These are phyloP conservation scores for Drosophila repleta DNA, from an alignment of 1,140 invertebrate genomes.

Conservation along the genomic window DNA sequence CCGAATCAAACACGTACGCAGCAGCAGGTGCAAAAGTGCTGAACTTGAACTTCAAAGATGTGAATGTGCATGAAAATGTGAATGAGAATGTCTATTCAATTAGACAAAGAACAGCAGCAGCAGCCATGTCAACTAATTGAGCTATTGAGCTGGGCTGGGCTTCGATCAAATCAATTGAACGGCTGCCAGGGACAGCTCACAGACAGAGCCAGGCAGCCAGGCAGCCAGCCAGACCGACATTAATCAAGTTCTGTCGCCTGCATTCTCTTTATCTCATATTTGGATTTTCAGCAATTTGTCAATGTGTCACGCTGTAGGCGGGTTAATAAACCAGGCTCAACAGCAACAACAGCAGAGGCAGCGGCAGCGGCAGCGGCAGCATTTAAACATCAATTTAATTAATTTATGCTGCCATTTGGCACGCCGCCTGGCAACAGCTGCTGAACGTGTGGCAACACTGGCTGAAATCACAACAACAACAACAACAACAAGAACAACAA, in stretches of 20 bases:
- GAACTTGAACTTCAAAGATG: slow-evolving; percentile 7
- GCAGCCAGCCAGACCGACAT: slow-evolving; percentile 44
- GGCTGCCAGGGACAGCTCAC: slow-evolving; percentile 22
- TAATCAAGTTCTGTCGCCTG: slow-evolving; percentile 63
- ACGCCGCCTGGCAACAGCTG: slow-evolving; percentile 58
- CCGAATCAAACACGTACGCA: slow-evolving; percentile 34
- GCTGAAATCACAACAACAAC: not conserved
- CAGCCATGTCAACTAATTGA: not conserved
- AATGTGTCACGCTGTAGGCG: slow-evolving; percentile 61
- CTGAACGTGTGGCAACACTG: slow-evolving; percentile 58
- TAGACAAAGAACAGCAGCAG: not conserved
- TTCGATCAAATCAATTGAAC: slow-evolving; percentile 34
- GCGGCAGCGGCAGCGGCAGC: slow-evolving; percentile 23
- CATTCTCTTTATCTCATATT: not conserved
- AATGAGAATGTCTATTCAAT: slow-evolving; percentile 1
- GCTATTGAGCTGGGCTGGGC: not conserved
- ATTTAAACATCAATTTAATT: slow-evolving; percentile 78
- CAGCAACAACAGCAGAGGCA: slow-evolving; percentile 25
- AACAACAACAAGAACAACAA: not conserved
- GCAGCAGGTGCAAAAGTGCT: not conserved
- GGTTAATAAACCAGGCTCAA: slow-evolving; percentile 51
- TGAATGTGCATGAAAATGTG: no score
- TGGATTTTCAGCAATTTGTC: slow-evolving; percentile 60
- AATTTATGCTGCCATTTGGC: slow-evolving; percentile 67
- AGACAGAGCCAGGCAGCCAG: no score